Conservation (phyloP, 2,113 vertebrate species). For the Rhinolophus sinicus region DNA sequence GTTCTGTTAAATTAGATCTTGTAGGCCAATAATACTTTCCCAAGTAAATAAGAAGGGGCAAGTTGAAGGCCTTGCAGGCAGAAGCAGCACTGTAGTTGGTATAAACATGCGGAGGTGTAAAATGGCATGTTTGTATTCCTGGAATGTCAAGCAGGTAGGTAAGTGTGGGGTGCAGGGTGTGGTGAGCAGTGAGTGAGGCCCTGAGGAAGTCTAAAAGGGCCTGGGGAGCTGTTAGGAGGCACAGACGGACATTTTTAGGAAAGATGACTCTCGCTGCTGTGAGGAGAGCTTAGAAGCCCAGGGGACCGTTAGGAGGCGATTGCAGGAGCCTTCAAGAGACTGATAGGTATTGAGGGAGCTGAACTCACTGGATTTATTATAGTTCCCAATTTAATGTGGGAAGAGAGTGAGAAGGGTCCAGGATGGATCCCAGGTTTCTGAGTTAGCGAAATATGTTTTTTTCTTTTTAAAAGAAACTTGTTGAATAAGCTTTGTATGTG, state of each 20-base stretch:
- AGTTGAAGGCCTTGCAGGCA: background rate
- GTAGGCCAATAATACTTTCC: background rate
- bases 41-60: background rate
- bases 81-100: background rate
- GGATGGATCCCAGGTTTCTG: background rate
- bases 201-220: background rate
- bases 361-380: background rate
- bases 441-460: background rate
- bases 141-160: background rate
- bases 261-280: background rate
- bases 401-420: background rate
- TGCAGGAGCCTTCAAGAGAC: background rate
- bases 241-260: conserved; percentile 13
- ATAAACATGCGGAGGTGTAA: background rate
- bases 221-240: background rate
- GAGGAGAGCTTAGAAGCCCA: background rate
- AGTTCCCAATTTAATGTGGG: background rate
- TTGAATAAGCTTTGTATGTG: background rate
- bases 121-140: background rate
- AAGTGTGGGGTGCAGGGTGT: background rate
- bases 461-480: background rate
- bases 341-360: background rate
- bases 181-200: background rate
- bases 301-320: background rate
- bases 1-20: background rate